Evolutionary conservation across 64 coral and sea anemone species (phyloP).

Genomic region (Cladopsammia gracilis): DNA sequence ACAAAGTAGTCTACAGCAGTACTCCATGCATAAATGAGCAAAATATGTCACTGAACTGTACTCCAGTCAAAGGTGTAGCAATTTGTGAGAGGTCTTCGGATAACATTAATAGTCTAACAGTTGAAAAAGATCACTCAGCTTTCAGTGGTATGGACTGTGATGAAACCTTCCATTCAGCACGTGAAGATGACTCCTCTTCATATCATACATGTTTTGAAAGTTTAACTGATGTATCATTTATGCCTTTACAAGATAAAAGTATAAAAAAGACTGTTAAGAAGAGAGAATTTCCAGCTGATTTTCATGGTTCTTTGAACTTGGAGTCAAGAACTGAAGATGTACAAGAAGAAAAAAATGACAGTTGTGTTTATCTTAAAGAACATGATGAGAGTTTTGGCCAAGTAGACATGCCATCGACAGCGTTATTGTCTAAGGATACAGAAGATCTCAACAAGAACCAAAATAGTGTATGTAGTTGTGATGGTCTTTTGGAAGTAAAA

Average conservation of each 20-base stretch:
- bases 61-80: background rate
- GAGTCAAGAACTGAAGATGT: background rate
- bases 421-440: background rate
- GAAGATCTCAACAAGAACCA: background rate
- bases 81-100: background rate
- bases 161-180: conserved; percentile 9
- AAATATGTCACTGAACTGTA: background rate
- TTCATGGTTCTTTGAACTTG: background rate
- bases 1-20: background rate
- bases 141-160: background rate
- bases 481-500: background rate
- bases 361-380: background rate
- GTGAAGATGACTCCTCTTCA: background rate
- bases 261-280: no score
- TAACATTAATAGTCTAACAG: background rate
- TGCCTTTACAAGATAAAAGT: no score
- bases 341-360: background rate
- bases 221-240: background rate
- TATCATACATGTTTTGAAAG: background rate
- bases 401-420: background rate
- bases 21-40: background rate
- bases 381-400: background rate
- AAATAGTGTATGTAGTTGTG: background rate
- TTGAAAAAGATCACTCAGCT: background rate
- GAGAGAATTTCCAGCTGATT: background rate